These are phyloP conservation scores for Elmis aenea DNA, from an alignment of 2,888 invertebrate genomes.

Conservation along the genomic window DNA sequence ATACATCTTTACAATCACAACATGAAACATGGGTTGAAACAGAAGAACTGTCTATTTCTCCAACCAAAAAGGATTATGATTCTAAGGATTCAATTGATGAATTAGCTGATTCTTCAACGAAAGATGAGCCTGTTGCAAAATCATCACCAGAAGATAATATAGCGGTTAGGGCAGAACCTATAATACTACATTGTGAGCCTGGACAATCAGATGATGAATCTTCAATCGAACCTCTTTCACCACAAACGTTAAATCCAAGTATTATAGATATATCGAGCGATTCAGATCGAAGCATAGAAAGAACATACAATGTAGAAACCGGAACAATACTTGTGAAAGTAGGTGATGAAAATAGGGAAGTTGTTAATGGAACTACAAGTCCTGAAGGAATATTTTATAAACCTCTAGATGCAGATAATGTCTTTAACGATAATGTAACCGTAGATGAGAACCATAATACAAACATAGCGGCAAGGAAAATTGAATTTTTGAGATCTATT, in stretches of 20 bases:
- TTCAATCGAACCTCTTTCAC: constrained; percentile 17
- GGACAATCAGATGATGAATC: constrained; percentile 12
- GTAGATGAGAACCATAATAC: constrained; percentile 21
- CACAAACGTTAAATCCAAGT: constrained; percentile 11
- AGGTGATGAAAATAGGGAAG: constrained; percentile 22
- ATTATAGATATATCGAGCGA: constrained; percentile 40
- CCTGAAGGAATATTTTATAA: constrained; percentile 15
- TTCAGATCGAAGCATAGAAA: constrained; percentile 42
- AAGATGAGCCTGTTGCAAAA: background rate
- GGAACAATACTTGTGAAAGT: constrained; percentile 32
- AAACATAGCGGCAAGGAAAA: constrained; percentile 10
- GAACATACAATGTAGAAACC: constrained; percentile 42
- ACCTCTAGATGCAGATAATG: background rate
- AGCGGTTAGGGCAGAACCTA: background rate
- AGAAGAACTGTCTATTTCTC: too few species aligned
- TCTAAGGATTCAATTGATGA: background rate
- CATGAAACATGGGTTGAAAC: background rate
- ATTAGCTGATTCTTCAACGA: background rate
- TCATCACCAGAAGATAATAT: background rate
- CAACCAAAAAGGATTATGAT: background rate
- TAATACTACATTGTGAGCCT: too few species aligned
- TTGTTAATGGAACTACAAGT: constrained; percentile 14
- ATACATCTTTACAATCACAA: too few species aligned
- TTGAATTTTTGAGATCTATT: constrained; percentile 17
- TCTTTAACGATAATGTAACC: constrained; percentile 4